These are phyloP conservation scores for Melipona beecheii DNA, from an alignment of 2,888 invertebrate species.

Conservation along the genomic window DNA sequence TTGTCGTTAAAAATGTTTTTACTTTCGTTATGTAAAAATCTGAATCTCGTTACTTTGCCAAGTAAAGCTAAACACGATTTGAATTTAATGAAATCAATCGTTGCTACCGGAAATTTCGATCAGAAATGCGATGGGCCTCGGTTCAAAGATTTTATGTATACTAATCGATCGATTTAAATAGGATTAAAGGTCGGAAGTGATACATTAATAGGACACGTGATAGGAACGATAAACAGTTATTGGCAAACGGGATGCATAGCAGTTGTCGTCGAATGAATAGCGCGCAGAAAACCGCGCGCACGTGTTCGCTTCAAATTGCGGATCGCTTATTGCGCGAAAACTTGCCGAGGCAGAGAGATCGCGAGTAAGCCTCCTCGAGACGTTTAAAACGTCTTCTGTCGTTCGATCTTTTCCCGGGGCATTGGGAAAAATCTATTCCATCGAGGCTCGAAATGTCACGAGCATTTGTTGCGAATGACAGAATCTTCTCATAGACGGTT, in stretches of 20 bases:
- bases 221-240: background rate
- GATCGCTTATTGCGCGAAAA: constrained; percentile 6
- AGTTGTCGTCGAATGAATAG: constrained; percentile 24
- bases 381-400: constrained; percentile 53
- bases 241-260: constrained; percentile 22
- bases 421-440: constrained; percentile 62
- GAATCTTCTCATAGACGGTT: constrained; percentile 66
- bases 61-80: too few relatives aligned
- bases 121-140: background rate
- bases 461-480: constrained; percentile 71
- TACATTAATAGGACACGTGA: background rate
- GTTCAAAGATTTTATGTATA: background rate
- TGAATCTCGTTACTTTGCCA: too few relatives aligned
- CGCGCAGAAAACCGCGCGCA: constrained; percentile 37
- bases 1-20: too few relatives aligned
- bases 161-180: background rate
- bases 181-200: constrained; percentile 53
- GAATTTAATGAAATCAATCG: too few relatives aligned
- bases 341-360: background rate
- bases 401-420: constrained; percentile 65
- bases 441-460: constrained; percentile 69
- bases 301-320: background rate
- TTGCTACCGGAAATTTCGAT: background rate
- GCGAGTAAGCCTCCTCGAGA: background rate
- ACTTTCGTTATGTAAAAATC: too few relatives aligned